Percentiles rank a stretch among this genome's conserved stretches.
Conservation (phyloP, 1,140 invertebrate species). For the Mamestra configurata region DNA sequence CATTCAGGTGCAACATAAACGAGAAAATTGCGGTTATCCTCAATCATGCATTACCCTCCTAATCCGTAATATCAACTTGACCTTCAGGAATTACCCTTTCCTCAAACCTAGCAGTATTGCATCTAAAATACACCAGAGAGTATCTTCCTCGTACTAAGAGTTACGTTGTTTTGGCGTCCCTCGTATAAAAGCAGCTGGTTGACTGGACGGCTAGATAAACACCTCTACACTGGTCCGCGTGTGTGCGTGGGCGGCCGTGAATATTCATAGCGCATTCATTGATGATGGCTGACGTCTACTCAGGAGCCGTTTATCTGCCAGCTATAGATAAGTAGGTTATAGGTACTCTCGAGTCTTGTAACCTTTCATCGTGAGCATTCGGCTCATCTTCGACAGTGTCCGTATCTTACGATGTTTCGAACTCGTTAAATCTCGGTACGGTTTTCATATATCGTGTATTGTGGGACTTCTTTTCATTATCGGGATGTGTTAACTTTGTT, state of each 20-base stretch:
- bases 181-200: constrained; percentile 24
- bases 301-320: constrained; percentile 35
- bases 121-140: too few species aligned
- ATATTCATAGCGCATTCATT: constrained; percentile 57
- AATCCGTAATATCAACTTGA: background rate
- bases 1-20: background rate
- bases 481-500: too few species aligned
- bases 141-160: background rate
- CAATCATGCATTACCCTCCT: background rate
- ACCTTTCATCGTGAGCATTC: background rate
- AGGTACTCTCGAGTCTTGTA: background rate
- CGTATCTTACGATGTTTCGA: too few species aligned
- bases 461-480: background rate
- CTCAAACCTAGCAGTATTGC: background rate
- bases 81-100: background rate
- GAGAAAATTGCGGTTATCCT: constrained; percentile 11
- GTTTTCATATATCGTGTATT: background rate
- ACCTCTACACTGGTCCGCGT: background rate
- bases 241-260: constrained; percentile 43
- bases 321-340: constrained; percentile 41
- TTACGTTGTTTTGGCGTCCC: constrained; percentile 24
- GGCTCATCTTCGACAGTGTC: background rate
- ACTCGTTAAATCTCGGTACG: background rate
- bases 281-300: constrained; percentile 41
- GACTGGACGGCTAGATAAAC: constrained; percentile 30